Base-by-base conservation (phyloP, 2,797 vertebrate species). In the Macroramphosus scolopax region DNA sequence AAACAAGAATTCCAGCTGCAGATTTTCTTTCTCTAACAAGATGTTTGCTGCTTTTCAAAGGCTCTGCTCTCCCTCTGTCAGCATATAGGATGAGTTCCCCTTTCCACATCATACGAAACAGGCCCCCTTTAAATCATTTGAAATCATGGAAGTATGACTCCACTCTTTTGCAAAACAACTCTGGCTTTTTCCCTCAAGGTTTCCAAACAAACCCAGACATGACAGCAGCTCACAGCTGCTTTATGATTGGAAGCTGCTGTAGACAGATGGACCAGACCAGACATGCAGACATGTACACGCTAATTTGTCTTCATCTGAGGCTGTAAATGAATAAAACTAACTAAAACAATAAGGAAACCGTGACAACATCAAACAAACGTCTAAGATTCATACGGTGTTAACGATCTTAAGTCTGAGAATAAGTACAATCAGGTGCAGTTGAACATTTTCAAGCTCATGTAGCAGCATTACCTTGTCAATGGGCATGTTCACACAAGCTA, bases 181-280 rank as follows among this genome's bases (percentile, higher is more conserved):
- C 51, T 47, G 63, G 62, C 64, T 70, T 51, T 22, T 47, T 61
- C 78, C 71, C 60, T 69, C 51, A 54, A 80, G 79, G 81, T 87
- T 84, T 81, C 82, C 56, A 51, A 71, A 66, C 68, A 70, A 75
- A 78, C 76, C 59, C 54, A 11, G 45, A 75, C 68, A 78, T 80
- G 80, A 84, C 80, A 76, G 68, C 69, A 67, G 47, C 69, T 83
- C 62, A 50, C 80, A 88, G 80, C 86, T 84, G 81, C 74, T 81
- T 63, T 70, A 61, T 42, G 55, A 70, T 50, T 77, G 73, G 72
- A 47, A 67, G 63, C 55, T 26, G 16, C 55, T 68, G 51, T 39
- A 64, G 50, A 18, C 48, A 39, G 28, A 40, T 51, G 34, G 13
- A 22, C 20, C 29, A 31, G 12, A 31, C 25, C 5, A 26, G 3